A percentile compares a stretch with the other conserved stretches of the same genome.
Evolutionary conservation across 2,888 invertebrate genomes (phyloP).

Genomic region (Idaea straminata): DNA sequence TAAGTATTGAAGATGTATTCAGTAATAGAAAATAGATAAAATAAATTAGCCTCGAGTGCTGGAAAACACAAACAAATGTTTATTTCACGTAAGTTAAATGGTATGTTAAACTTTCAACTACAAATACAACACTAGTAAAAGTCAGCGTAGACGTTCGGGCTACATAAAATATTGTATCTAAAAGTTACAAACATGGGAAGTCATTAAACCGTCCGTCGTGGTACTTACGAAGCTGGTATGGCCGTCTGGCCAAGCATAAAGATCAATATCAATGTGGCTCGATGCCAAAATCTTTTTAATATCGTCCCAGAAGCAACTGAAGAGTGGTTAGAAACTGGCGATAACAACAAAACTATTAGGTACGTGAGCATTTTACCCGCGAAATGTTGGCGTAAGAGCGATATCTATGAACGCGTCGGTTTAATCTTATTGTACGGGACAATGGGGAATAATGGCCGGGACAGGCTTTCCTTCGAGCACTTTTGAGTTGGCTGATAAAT

Average conservation of each 20-base stretch:
- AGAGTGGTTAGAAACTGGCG: conserved; percentile 64
- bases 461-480: conserved; percentile 60
- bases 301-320: conserved; percentile 71
- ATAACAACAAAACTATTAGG: conserved; percentile 76
- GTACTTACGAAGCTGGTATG: conserved; percentile 71
- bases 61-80: conserved; percentile 19
- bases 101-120: conserved; percentile 35
- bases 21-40: conserved; percentile 20
- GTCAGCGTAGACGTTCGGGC: conserved; percentile 50
- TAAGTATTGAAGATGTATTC: conserved; percentile 35
- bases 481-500: conserved; percentile 69
- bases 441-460: conserved; percentile 65
- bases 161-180: conserved; percentile 63
- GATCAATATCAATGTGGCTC: conserved; percentile 77
- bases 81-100: conserved; percentile 30
- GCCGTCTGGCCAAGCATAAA: conserved; percentile 76
- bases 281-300: conserved; percentile 79
- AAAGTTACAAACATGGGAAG: conserved; percentile 74
- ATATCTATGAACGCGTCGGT: conserved; percentile 58
- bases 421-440: conserved; percentile 73
- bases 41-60: conserved; percentile 21
- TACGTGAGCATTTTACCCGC: conserved; percentile 62
- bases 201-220: conserved; percentile 73
- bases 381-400: conserved; percentile 55
- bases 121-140: conserved; percentile 54